phyloP scores from a whole-genome alignment of 2,888 invertebrate genomes.

The Philaethria dido region DNA sequence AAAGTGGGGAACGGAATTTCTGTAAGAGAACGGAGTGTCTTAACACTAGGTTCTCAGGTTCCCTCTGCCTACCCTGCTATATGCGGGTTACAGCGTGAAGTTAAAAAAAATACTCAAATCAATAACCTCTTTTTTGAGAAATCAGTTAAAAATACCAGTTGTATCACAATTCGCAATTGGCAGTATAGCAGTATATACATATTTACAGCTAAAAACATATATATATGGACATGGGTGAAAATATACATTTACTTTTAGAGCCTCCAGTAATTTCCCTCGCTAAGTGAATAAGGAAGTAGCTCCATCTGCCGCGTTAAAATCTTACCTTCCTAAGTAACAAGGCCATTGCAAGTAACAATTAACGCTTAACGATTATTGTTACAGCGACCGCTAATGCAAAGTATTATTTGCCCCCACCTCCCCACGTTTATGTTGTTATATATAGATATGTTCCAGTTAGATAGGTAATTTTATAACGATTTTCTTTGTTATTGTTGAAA shows the following conservation, averaged over 20 bases:
- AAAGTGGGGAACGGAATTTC: too few relatives aligned
- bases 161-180: neutral
- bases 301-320: slow-evolving; percentile 48
- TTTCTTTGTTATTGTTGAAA: neutral
- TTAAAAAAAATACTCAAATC: too few relatives aligned
- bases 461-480: neutral
- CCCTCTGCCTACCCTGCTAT: too few relatives aligned
- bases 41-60: too few relatives aligned
- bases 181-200: too few relatives aligned
- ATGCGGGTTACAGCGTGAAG: too few relatives aligned
- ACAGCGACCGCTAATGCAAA: slow-evolving; percentile 69
- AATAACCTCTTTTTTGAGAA: too few relatives aligned
- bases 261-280: slow-evolving; percentile 43
- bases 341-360: slow-evolving; percentile 69
- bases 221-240: slow-evolving; percentile 22
- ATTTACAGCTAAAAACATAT: neutral
- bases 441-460: neutral
- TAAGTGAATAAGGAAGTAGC: slow-evolving; percentile 49
- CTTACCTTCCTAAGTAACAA: slow-evolving; percentile 48
- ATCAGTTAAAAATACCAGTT: neutral
- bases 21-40: too few relatives aligned
- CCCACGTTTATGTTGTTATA: slow-evolving; percentile 46
- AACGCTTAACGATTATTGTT: slow-evolving; percentile 70
- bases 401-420: slow-evolving; percentile 53
- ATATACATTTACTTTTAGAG: slow-evolving; percentile 35